A percentile compares a stretch with the other conserved stretches of the same genome.
phyloP scores from a whole-genome alignment of 2,797 vertebrate species.

The Periparus ater region DNA sequence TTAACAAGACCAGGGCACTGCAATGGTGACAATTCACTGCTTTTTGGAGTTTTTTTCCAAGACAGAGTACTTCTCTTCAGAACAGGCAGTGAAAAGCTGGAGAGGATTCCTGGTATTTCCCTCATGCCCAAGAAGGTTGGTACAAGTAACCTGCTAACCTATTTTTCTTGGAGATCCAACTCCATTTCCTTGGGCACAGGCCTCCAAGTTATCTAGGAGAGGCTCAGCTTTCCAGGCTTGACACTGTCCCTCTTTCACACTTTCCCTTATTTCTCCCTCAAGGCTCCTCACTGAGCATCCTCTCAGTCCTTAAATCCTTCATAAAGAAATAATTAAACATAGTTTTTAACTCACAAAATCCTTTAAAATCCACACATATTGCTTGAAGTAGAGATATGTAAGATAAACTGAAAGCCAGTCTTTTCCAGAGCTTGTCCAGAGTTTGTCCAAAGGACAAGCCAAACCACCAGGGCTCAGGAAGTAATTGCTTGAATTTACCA shows the following conservation, averaged over 20 bases:
- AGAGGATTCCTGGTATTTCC: neutral
- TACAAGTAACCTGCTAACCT: neutral
- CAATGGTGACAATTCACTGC: neutral
- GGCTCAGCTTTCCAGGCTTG: neutral
- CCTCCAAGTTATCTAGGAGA: neutral
- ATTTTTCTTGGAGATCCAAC: neutral
- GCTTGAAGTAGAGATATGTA: neutral
- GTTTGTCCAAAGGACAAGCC: neutral
- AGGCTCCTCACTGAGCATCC: neutral
- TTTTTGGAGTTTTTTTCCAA: neutral
- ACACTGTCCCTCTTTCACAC: neutral
- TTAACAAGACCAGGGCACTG: neutral
- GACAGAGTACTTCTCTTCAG: neutral
- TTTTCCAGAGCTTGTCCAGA: neutral
- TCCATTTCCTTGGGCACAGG: neutral
- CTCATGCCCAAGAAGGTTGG: neutral
- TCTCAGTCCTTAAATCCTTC: neutral
- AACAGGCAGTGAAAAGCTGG: neutral
- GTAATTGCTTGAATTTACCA: neutral
- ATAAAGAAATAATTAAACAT: neutral
- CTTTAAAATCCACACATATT: neutral
- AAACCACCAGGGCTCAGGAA: neutral
- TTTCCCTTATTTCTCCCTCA: neutral
- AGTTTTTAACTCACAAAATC: neutral
- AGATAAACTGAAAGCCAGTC: neutral